Base-by-base conservation (phyloP, 2,888 invertebrate genomes). In the Mesochorus sp. region DNA sequence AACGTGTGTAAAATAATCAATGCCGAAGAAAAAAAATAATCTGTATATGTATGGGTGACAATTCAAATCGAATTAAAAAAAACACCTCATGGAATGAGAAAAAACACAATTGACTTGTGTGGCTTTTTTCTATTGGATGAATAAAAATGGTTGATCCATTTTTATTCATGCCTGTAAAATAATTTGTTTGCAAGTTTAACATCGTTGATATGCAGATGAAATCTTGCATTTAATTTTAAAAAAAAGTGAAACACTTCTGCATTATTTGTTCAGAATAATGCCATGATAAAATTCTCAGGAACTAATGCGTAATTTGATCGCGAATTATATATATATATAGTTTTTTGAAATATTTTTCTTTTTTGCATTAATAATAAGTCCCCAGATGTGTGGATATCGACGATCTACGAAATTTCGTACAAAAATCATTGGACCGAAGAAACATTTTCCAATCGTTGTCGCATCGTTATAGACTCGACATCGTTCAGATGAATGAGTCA, bases 401-500 rank as follows among this genome's bases (percentile, higher is more conserved):
- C n/a, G n/a, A n/a, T n/a, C n/a, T n/a, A n/a, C n/a, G n/a, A n/a
- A n/a, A n/a, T n/a, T n/a, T n/a, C 31, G 72, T 34, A 53, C 12
- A 61, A 42, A 44, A 47, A 67, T 62, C 55, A 24, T 77, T 37
- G 39, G 39, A 31, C 14, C 26, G 10, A 12, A 14, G 53, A 31
- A 66, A 39, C 49, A 59, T 14, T 51, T 47, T 57, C 37, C 24
- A 37, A 47, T 28, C 42, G 49, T 57, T 78, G 59, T 31, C 53
- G n/a, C n/a, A 71, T 67, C 79, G 75, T 71, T 59, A 66, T n/a
- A n/a, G n/a, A 57, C 42, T 12, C 57, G 44, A 49, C 57, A 62
- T 39, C 14, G 51, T 19, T 14, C 62, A 71, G 57, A 78, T 83
- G 74, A 82, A 80, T 83, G 82, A 82, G 76, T 83, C 83, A 83